These are phyloP conservation scores for Cataglyphis hispanica DNA, from an alignment of 1,140 invertebrate species.

Conservation along the genomic window DNA sequence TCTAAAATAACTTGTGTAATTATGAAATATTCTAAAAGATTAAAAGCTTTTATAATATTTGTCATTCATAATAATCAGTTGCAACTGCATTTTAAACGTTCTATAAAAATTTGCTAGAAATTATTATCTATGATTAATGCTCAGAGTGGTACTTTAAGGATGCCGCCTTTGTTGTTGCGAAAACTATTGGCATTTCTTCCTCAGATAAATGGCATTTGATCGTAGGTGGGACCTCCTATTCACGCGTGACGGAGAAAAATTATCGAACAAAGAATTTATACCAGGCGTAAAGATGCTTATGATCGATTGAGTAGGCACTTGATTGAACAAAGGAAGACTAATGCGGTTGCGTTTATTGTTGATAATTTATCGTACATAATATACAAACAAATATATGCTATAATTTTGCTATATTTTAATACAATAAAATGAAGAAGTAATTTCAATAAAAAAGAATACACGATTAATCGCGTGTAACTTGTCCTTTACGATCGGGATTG, in stretches of 20 bases:
- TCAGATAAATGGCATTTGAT: constrained; percentile 34
- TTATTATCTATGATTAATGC: not conserved
- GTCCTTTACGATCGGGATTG: constrained; percentile 8
- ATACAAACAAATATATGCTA: not conserved
- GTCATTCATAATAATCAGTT: not conserved
- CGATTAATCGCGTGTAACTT: not conserved
- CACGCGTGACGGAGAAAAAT: constrained; percentile 33
- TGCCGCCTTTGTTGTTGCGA: constrained; percentile 15
- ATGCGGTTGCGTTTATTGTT: not conserved
- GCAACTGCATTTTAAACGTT: not conserved
- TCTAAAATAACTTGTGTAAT: not conserved
- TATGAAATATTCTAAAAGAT: no score
- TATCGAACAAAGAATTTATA: constrained; percentile 34
- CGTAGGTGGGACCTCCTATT: constrained; percentile 57
- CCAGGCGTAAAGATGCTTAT: not conserved
- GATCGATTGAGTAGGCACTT: constrained; percentile 16
- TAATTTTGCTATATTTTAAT: not conserved
- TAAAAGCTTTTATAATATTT: no score
- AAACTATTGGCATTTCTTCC: constrained; percentile 41
- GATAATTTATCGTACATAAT: no score
- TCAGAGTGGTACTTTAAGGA: constrained; percentile 4
- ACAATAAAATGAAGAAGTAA: not conserved
- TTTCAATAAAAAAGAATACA: not conserved
- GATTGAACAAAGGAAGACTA: constrained; percentile 13
- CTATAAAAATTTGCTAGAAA: not conserved